Evolutionary conservation across 2,797 vertebrate species (phyloP), one percentile per base, ranked within the genome.

Genomic region (Malacoctenus gilli): DNA sequence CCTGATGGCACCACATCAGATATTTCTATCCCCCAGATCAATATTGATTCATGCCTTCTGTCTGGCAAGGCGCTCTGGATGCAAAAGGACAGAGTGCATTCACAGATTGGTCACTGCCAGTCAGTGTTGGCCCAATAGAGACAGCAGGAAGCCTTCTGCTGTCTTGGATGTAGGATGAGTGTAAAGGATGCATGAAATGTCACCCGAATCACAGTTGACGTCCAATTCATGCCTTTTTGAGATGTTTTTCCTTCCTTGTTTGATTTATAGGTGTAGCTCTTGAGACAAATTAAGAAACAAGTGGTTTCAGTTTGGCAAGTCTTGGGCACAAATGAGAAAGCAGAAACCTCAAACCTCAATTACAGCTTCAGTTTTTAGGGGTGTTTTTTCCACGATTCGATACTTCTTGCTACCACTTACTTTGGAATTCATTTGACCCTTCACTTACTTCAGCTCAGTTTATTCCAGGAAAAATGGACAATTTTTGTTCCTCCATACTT

Each of bases 21-120:
- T 46, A 1, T 67, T 47, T 48, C 6, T 31, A 34, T 47, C 44
- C 41, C 41, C 3, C 1, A 5, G 30, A 76, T 71, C 68, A 81
- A 64, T 75, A 78, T 56, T 81, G 79, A 88, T 59, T 77, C 69
- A 72, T 48, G 51, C 81, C 65, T 56, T 79, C 67, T 85, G 83
- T 74, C 34, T 57, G 4, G 48, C 22, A 56, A n/a, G 42, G 37
- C 28, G 46, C 20, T 55, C 21, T 9, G 57, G 48, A 50, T 38
- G 68, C 63, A 30, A 12, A 46, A 42, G 54, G 47, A 51, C 53
- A 40, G 36, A 56, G 56, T 61, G 69, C 59, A 18, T 79, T 85
- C 75, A 71, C 81, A 75, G 68, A 59, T 63, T 37, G 21, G 13
- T 42, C 60, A 8, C 54, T 63, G 67, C 69, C 67, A 63, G 50